Conservation (phyloP, 2,888 invertebrate species). For the Hirtodrosophila confusa region DNA sequence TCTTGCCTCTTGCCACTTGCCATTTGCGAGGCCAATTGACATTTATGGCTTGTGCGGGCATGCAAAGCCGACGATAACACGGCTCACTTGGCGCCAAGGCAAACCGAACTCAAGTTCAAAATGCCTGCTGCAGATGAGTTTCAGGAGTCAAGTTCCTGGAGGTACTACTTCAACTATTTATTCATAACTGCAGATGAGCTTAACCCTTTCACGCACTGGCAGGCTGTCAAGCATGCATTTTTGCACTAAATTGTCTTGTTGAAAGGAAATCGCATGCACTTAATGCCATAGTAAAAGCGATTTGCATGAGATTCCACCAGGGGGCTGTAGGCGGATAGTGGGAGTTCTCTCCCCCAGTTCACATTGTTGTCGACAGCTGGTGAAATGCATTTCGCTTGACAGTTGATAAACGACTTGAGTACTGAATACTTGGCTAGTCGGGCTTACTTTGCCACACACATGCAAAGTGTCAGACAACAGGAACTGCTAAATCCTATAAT, state of each 20-base stretch:
- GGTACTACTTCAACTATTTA: conserved; percentile 56
- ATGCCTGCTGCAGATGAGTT: conserved; percentile 14
- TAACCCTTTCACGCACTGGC: conserved; percentile 52
- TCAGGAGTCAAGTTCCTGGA: conserved; percentile 28
- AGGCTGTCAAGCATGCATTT: conserved; percentile 71
- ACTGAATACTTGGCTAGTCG: conserved; percentile 41
- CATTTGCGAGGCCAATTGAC: conserved; percentile 64
- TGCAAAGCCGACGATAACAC: conserved; percentile 67
- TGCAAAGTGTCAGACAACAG: conserved; percentile 17
- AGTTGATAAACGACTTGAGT: conserved; percentile 71
- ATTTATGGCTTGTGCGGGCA: conserved; percentile 74
- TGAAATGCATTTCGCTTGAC: conserved; percentile 59
- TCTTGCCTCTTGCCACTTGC: conserved; percentile 33
- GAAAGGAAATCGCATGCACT: conserved; percentile 74
- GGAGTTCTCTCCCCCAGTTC: conserved; percentile 24
- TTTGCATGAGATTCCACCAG: conserved; percentile 56
- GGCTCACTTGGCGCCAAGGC: conserved; percentile 53
- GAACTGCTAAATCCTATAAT: conserved; percentile 22
- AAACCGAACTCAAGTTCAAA: conserved; percentile 18
- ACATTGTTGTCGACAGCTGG: conserved; percentile 64
- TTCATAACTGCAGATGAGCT: conserved; percentile 64
- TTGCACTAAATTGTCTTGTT: conserved; percentile 75
- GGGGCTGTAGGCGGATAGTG: not conserved
- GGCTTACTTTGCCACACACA: conserved; percentile 33
- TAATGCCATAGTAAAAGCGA: conserved; percentile 64